Base-by-base conservation (phyloP, 2,888 invertebrate genomes). In the Tipula lateralis region DNA sequence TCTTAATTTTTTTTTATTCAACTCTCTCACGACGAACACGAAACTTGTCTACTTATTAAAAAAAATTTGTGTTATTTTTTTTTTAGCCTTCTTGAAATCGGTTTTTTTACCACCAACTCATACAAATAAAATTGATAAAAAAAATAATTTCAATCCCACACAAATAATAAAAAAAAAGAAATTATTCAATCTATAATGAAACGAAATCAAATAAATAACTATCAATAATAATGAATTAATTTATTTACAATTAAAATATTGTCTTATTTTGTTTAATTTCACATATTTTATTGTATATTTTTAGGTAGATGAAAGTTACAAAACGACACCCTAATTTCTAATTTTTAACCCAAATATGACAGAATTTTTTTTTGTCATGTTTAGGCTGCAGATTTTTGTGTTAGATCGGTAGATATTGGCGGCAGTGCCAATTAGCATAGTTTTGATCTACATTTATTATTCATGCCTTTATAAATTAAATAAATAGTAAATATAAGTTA, bases 21-120 rank as follows among this genome's bases (percentile, higher is more conserved):
- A 82, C 82, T 82, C 82, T 82, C 32, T 32, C 29, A 82, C 82
- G 32, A 82, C 82, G 82, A 82, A 82, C 82, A 82, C 29, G 82
- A 82, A 82, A 82, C 30, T 32, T 82, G 82, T 66, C 66, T 66
- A 66, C 66, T 66, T 66, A 24, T 66, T n/a, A n/a, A n/a, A 24
- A 66, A 66, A 13, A 24, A 9, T 66, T 66, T 24, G 3, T 66
- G 24, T 24, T 66, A 9, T 66, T 66, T 66, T 66, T 66, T 44
- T 66, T 66, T 66, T 66, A 9, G 66, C 66, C 66, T 66, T 66
- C 66, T 66, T 66, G 24, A 66, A 66, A 66, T 66, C 66, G 66
- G 7, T 24, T 24, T 19, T 24, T 66, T 66, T 66, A 66, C 66
- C 66, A 66, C 66, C 66, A 66, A 66, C 66, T 66, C 66, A 66